Conservation (phyloP, 2,113 vertebrate genomes). For the Capreolus pygargus region DNA sequence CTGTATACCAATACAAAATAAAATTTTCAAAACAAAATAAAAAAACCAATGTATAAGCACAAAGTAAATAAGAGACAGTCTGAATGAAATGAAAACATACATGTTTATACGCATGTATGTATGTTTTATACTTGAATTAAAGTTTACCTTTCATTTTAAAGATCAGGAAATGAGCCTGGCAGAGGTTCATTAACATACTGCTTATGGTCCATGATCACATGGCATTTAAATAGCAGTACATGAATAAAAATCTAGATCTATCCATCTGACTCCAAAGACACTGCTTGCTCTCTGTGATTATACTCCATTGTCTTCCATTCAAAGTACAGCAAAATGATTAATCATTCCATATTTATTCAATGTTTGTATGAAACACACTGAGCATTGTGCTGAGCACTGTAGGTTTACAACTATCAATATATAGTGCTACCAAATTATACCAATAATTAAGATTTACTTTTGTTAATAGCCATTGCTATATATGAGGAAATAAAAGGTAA, state of each 20-base stretch:
- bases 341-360: background rate
- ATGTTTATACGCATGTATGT: background rate
- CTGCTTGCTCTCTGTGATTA: background rate
- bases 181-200: background rate
- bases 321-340: background rate
- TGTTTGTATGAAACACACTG: background rate
- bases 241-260: background rate
- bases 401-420: background rate
- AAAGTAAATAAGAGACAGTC: background rate
- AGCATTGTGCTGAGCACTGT: background rate
- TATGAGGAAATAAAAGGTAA: background rate
- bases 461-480: background rate
- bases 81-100: background rate
- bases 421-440: background rate
- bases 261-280: background rate
- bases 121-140: background rate
- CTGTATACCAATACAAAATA: background rate
- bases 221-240: background rate
- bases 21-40: background rate
- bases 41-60: background rate
- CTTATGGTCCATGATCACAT: background rate
- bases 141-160: slow-evolving; percentile 17
- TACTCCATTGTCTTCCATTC: background rate
- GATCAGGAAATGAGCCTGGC: background rate
- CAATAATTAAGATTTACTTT: background rate